These are phyloP conservation scores for Sesia bembeciformis DNA, from an alignment of 2,888 invertebrate genomes.

Conservation along the genomic window DNA sequence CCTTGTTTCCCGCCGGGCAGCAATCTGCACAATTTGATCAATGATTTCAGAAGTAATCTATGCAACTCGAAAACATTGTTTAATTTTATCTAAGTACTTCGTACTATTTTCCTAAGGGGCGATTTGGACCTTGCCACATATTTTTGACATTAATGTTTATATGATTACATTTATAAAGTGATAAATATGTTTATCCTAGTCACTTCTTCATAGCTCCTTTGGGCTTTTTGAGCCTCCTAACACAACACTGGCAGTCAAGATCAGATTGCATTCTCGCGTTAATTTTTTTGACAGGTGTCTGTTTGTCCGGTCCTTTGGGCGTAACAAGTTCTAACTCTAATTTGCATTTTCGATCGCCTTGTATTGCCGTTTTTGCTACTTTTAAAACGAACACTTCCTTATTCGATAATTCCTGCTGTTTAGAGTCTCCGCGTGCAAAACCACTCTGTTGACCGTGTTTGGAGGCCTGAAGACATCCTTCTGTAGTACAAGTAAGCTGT, in stretches of 20 bases:
- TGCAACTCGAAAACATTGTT: no score
- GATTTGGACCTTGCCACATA: not conserved
- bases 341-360: slow-evolving; percentile 77
- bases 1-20: slow-evolving; percentile 65
- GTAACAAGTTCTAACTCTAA: slow-evolving; percentile 78
- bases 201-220: slow-evolving; percentile 9
- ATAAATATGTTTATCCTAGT: not conserved
- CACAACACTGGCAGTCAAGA: slow-evolving; percentile 46
- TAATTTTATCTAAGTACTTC: no score
- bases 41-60: not conserved
- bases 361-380: slow-evolving; percentile 79
- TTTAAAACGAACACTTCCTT: slow-evolving; percentile 77
- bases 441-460: slow-evolving; percentile 45
- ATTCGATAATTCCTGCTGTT: slow-evolving; percentile 55
- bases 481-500: slow-evolving; percentile 60
- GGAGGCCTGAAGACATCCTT: slow-evolving; percentile 45
- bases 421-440: slow-evolving; percentile 41
- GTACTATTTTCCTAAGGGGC: no score
- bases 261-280: slow-evolving; percentile 48
- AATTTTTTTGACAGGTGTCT: slow-evolving; percentile 57
- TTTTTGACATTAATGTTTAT: not conserved
- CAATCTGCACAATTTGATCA: slow-evolving; percentile 58
- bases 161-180: not conserved
- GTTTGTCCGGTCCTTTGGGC: slow-evolving; percentile 75
- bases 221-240: slow-evolving; percentile 27